Evolutionary conservation across 2,113 vertebrate genomes (phyloP), one percentile per base, ranked within the genome.

Genomic region (Peromyscus californicus): DNA sequence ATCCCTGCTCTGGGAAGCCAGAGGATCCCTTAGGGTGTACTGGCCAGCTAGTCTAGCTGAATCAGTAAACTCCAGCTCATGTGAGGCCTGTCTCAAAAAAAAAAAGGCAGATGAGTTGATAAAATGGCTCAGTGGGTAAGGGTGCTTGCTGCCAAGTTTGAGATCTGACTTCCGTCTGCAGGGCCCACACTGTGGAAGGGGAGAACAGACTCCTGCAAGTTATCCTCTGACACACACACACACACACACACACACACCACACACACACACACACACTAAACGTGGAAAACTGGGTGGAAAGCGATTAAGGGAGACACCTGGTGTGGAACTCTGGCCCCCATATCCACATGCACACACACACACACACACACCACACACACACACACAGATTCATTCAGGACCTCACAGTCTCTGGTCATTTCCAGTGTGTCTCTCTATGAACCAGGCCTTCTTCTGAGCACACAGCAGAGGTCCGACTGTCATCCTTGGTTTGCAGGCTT

Each of bases 371-470:
- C 19, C 48, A 54, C 78, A 7, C 22, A 19, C 19, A 39, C 57
- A 83, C 22, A 3, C 0, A 3, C 75, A 33, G 9, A 13, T 24
- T 1, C 4, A 2, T 3, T 7, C 59, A 61, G 39, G 70, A 26
- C 22, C 86, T 48, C 12, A 5, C 33, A 69, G 59, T 69, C 21
- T 65, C 7, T 76, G 29, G 36, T 48, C 45, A 76, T 67, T 33
- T 42, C 5, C 31, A 2, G 0, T 67, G 19, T 8, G 29, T 48
- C 61, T 45, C 54, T 93, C 63, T 51, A 1, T 3, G 39, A 75
- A 22, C 57, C 16, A 12, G 33, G 48, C 29, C 57, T 75, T 84
- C n/a, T 78, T 78, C 74, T 76, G 31, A 93, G 79, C 31, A 39
- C 31, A 36, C 33, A 88, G 45, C 45, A 24, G 78, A 90, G 39